Base-by-base conservation (phyloP, 1,140 invertebrate genomes). In the Pseudachorutes palmiensis region DNA sequence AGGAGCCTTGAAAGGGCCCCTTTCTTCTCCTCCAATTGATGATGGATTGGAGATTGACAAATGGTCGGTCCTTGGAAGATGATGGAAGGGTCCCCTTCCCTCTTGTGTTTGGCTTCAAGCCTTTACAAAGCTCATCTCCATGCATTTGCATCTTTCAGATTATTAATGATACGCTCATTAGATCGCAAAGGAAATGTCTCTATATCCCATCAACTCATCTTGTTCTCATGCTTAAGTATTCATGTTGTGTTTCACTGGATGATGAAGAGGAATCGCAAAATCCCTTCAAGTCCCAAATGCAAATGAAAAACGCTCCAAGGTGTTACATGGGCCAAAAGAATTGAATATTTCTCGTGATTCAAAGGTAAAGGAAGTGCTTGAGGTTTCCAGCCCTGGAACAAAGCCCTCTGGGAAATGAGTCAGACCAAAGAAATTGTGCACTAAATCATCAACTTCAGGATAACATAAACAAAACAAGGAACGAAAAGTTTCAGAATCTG, bases 1-100 rank as follows among this genome's bases (percentile, higher is more conserved):
- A 3, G 12, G 51, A 55, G 62, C n/a, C n/a, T n/a, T n/a, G n/a
- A 64, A 49, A 45, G 33, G 28, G 26, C 41, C 49, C 45, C 22
- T 49, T 64, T 28, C 45, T 49, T 55, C 51, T 14, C n/a, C n/a
- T 19, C 48, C 32, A 59, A 31, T 51, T 58, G 31, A 64, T 51
- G 62, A 49, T 64, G 62, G 61, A 68, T 68, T 29, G 61, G 62
- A 64, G 59, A 61, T 66, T 49, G 36, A 66, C 62, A 64, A 68
- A 68, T 68, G 28, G 2, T 49, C 5, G 19, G 51, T 5, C 12
- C 12, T 55, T 55, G 51, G 51, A 12, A 16, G 12, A 16, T 55
- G 51, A 55, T 12, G 12, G 51, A 55, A 55, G 51, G 51, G 51
- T 24, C 51, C 12, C 24, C 51, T 14, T 55, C 24, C 24, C 51